Conservation (phyloP, 2,113 vertebrate genomes). For the Ancistrus triradiatus region DNA sequence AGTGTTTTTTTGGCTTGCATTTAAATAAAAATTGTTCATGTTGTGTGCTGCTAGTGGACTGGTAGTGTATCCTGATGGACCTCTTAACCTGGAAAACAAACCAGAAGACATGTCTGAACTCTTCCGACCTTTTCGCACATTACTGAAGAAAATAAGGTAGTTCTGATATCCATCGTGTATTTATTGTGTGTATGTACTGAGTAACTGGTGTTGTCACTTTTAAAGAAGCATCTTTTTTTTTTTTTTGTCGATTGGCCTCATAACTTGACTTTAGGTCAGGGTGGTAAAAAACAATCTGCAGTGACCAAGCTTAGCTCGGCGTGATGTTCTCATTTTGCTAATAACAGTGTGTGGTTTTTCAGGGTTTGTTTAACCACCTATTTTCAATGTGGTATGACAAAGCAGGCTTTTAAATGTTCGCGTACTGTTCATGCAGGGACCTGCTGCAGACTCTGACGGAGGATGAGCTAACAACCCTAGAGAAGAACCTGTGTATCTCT, state of each 20-base stretch:
- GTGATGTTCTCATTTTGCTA: neutral
- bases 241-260: neutral
- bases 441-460: slow-evolving; percentile 86
- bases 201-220: neutral
- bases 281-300: neutral
- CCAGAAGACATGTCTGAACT: slow-evolving; percentile 96
- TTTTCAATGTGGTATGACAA: neutral
- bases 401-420: slow-evolving; percentile 1
- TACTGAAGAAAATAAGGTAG: slow-evolving; percentile 93
- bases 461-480: slow-evolving; percentile 82
- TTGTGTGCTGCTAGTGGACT: slow-evolving; percentile 83
- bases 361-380: neutral
- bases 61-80: slow-evolving; percentile 92
- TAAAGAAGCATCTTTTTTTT: neutral
- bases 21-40: slow-evolving; percentile 3
- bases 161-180: neutral
- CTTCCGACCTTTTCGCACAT: slow-evolving; percentile 92
- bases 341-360: slow-evolving; percentile 16
- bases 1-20: too few relatives aligned
- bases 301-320: neutral
- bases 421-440: slow-evolving; percentile 69
- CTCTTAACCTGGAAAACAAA: slow-evolving; percentile 89
- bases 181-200: neutral
- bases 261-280: neutral
- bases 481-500: slow-evolving; percentile 88